Evolutionary conservation across 2,888 invertebrate genomes (phyloP), one percentile per base, ranked within the genome.

Genomic region (Idaea dimidiata): DNA sequence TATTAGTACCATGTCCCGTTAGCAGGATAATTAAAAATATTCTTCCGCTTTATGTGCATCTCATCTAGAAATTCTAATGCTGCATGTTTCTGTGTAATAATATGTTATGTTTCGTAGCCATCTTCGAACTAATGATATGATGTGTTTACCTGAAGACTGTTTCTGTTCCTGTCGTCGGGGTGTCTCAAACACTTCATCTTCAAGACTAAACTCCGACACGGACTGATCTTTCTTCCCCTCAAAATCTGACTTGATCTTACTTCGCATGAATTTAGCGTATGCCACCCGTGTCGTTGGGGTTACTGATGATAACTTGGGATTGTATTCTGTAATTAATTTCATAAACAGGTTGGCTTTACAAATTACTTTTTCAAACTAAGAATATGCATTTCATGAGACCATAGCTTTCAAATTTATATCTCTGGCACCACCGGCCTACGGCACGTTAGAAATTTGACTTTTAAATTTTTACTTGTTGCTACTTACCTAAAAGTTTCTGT

Each of bases 181-280:
- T 0, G 82, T 72, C 58, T 88, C 89, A 58, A 85, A 86, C 8
- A 86, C 86, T 64, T 89, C 88, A 57, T 88, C 88, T 58, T 83
- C 87, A 1, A 87, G 54, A 54, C 78, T 82, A 65, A 79, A 64
- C n/a, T 87, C 85, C 16, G 77, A 76, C 7, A 73, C 76, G 0
- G 76, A 74, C 8, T 65, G 61, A 0, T 54, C 53, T 10, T 61
- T n/a, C 61, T 62, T 61, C 65, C 86, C 81, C 54, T 77, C 73
- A 70, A 92, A 93, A 72, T 94, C 95, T 0, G 94, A 91, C 61
- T 94, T 94, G 69, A 95, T 93, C 85, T 96, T 95, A 79, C 94
- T 95, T 67, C 95, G 94, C 95, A 97, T 97, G 82, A 97, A 97
- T 86, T 97, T 97, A 61, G 97, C 97, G 75, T 97, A 97, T 0